Conservation (phyloP, 2,797 vertebrate species). For the Orestias chungarensis region DNA sequence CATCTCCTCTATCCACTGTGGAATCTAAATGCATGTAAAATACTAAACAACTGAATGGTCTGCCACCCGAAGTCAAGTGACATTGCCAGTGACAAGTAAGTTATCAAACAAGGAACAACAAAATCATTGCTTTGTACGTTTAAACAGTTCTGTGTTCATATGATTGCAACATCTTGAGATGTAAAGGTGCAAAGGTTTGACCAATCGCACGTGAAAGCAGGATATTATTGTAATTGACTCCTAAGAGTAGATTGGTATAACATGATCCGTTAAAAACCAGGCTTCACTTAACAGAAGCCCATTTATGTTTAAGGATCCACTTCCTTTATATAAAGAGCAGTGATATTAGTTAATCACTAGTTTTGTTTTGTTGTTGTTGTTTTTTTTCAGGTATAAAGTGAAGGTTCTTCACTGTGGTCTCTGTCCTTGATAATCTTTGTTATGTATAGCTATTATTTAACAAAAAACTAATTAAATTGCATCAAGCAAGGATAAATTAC, state of each 20-base stretch:
- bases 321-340: background rate
- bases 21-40: background rate
- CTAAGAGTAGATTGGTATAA: background rate
- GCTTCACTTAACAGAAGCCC: background rate
- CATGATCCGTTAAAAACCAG: background rate
- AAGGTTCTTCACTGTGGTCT: background rate
- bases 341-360: too few relatives aligned
- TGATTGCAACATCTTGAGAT: background rate
- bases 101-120: background rate
- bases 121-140: background rate
- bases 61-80: background rate
- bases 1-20: background rate
- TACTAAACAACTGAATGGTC: background rate
- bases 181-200: background rate
- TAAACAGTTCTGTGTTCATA: background rate
- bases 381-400: too few relatives aligned
- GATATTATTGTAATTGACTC: background rate
- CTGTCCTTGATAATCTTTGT: background rate
- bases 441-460: background rate
- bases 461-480: background rate
- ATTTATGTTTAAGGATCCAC: background rate
- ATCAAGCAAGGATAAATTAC: background rate
- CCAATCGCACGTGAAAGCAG: background rate
- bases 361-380: too few relatives aligned
- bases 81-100: too few relatives aligned